Base-by-base conservation (phyloP, 2,113 vertebrate genomes). In the Glaucidium brasilianum region DNA sequence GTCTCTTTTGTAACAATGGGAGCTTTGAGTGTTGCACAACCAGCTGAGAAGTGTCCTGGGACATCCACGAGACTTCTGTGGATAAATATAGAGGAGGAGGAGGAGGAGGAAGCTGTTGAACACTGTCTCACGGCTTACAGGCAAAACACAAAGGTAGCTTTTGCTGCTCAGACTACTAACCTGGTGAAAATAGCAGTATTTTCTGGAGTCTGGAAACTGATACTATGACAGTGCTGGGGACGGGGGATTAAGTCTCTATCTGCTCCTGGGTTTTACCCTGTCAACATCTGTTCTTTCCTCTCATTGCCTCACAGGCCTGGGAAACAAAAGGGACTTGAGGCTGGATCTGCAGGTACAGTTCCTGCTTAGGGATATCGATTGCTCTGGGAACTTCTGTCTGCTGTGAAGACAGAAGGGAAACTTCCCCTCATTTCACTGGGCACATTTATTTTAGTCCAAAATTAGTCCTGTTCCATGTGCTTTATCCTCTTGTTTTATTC, bases 71-170 rank as follows among this genome's bases (percentile, higher is more conserved):
- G 86, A 78, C 91, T 87, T 68, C 27, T 87, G 66, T 17, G 32
- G 43, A 62, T 89, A 97, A 95, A 92, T 75, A 91, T 66, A 96
- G 93, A 88, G 59, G 53, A 88, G 67, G 69, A 88, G 59, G 49
- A 88, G 67, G 69, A 79, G n/a, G 43, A 29, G 18, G 39, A 9
- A 17, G 77, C 50, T 77, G 55, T 27, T 88, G 74, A 69, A 19
- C 10, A 11, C 55, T 58, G 37, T 37, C 59, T 91, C 47, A 47
- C 1, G 5, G 58, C 23, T 62, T 58, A 59, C 13, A 10, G 50
- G 35, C 12, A 47, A 26, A 39, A 90, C 9, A 12, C 25, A 68
- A 53, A 45, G 26, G 34, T 62, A 34, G 23, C 4, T 78, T 91
- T 67, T 60, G 29, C 20, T 49, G 35, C 53, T 93, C 15, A 26